A percentile compares a stretch with the other conserved stretches of the same genome.
phyloP scores from a whole-genome alignment of 23 tunicate species.

The Ciona savignyi region DNA sequence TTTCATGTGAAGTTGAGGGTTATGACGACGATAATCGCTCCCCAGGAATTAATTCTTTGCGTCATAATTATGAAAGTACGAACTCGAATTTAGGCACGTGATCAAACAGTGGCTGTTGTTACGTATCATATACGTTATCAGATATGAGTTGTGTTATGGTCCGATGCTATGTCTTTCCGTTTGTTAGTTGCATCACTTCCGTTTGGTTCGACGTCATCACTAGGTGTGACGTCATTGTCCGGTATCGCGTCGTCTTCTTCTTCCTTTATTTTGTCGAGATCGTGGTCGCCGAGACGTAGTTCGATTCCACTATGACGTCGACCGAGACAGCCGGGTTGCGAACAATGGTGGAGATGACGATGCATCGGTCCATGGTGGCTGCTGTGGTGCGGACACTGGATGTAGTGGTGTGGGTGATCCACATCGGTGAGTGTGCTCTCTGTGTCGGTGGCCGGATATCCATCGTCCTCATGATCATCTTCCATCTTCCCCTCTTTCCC shows the following conservation, averaged over 20 bases:
- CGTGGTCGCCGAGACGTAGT: not conserved
- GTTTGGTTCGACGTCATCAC: too few species aligned
- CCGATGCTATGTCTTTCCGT: too few species aligned
- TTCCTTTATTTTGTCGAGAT: not conserved
- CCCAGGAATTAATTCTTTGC: too few species aligned
- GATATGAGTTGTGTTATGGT: too few species aligned
- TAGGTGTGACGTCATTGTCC: not conserved
- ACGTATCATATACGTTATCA: too few species aligned
- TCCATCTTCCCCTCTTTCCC: not conserved
- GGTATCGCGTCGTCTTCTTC: not conserved
- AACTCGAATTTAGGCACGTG: too few species aligned
- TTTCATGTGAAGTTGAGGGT: too few species aligned
- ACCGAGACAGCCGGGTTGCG: too few species aligned
- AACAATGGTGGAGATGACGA: not conserved
- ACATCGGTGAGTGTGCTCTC: not conserved
- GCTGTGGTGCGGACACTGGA: not conserved
- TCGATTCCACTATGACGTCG: not conserved
- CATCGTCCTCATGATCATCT: not conserved
- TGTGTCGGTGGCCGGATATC: not conserved
- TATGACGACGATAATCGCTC: too few species aligned
- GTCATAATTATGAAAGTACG: too few species aligned
- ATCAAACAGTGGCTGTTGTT: too few species aligned
- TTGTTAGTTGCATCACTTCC: too few species aligned
- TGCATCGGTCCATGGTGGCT: not conserved
- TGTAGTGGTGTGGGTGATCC: not conserved